These are phyloP conservation scores for Sisyra nigra DNA, from an alignment of 2,888 invertebrate genomes.

Conservation along the genomic window DNA sequence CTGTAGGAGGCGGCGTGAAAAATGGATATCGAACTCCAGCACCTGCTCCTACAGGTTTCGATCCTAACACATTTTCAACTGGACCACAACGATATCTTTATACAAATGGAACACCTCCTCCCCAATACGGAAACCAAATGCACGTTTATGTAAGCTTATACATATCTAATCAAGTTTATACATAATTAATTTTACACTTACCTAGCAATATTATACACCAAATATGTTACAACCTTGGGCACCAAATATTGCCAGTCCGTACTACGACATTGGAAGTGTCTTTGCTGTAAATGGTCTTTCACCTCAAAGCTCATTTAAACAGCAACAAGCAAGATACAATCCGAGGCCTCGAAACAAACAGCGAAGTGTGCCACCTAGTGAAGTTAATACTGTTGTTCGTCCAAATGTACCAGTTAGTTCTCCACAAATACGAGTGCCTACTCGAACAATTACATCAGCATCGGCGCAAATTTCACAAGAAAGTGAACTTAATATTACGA, in stretches of 20 bases:
- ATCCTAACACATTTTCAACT: slow-evolving; percentile 33
- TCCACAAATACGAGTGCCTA: slow-evolving; percentile 26
- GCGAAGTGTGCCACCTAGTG: slow-evolving; percentile 2
- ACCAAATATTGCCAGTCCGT: slow-evolving; percentile 29
- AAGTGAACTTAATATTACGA: not conserved
- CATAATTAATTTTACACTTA: not conserved
- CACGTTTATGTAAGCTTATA: slow-evolving; percentile 41
- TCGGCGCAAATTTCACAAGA: slow-evolving; percentile 5
- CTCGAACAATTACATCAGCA: slow-evolving; percentile 8
- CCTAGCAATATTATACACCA: slow-evolving; percentile 46
- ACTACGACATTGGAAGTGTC: slow-evolving; percentile 50
- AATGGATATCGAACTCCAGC: slow-evolving; percentile 51
- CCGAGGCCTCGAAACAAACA: slow-evolving; percentile 23
- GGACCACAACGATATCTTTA: slow-evolving; percentile 48
- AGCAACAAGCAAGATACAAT: slow-evolving; percentile 28
- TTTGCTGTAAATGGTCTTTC: slow-evolving; percentile 58
- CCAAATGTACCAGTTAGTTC: slow-evolving; percentile 19
- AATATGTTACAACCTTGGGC: slow-evolving; percentile 40
- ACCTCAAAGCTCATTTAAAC: slow-evolving; percentile 45
- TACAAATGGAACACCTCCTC: slow-evolving; percentile 39
- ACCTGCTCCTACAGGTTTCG: slow-evolving; percentile 35
- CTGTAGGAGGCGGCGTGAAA: slow-evolving; percentile 34
- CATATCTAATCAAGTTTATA: slow-evolving; percentile 6
- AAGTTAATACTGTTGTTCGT: not conserved
- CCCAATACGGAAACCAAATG: slow-evolving; percentile 42